Percentiles rank a stretch among this genome's conserved stretches.
phyloP scores from a whole-genome alignment of 2,888 invertebrate species.

The Cerastis rubricosa region DNA sequence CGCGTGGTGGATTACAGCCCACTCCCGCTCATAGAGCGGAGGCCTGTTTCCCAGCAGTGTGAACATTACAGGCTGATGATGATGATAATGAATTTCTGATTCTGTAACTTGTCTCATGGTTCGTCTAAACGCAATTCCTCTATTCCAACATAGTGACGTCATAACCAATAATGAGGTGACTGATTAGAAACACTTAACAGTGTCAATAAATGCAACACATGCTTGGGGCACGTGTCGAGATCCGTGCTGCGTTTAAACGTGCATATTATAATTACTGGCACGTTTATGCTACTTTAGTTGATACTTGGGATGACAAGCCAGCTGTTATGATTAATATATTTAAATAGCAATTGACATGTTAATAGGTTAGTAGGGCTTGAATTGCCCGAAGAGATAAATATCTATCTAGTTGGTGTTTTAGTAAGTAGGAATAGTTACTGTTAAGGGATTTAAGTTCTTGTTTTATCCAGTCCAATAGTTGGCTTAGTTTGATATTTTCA shows the following conservation, averaged over 20 bases:
- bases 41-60: too few relatives aligned
- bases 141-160: conserved; percentile 11
- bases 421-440: not conserved
- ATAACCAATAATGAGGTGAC: not conserved
- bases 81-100: too few relatives aligned
- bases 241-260: conserved; percentile 48
- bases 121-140: not conserved
- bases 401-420: not conserved
- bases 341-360: conserved; percentile 17
- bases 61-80: too few relatives aligned
- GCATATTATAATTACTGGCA: conserved; percentile 41
- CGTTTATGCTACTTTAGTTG: conserved; percentile 37
- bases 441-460: not conserved
- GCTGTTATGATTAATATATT: conserved; percentile 27
- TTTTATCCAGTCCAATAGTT: not conserved
- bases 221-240: conserved; percentile 34
- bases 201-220: conserved; percentile 45
- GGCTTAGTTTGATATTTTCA: not conserved
- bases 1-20: too few relatives aligned
- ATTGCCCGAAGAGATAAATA: conserved; percentile 1
- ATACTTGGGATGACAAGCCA: conserved; percentile 23
- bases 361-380: not conserved
- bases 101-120: not conserved
- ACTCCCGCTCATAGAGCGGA: too few relatives aligned
- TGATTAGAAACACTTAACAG: conserved; percentile 43